Percentiles rank a stretch among this genome's conserved stretches.
Evolutionary conservation across 2,113 vertebrate species (phyloP).

Genomic region (Saccopteryx leptura): DNA sequence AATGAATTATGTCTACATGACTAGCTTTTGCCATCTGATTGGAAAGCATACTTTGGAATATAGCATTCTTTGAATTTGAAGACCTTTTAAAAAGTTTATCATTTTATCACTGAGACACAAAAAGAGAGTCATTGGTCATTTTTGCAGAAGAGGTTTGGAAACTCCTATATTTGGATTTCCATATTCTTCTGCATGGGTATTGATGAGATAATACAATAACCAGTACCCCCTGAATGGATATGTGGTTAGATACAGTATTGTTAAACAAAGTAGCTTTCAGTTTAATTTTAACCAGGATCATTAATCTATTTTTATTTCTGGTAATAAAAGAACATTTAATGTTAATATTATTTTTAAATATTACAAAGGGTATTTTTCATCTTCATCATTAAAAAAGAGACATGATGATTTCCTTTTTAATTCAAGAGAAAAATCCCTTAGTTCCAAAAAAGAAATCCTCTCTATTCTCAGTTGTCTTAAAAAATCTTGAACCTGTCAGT

Average conservation of each 20-base stretch:
- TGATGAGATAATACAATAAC: slow-evolving; percentile 58
- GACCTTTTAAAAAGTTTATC: slow-evolving; percentile 39
- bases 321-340: slow-evolving; percentile 66
- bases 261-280: slow-evolving; percentile 18
- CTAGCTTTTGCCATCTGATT: slow-evolving; percentile 19
- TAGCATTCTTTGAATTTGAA: slow-evolving; percentile 46
- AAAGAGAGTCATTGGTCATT: slow-evolving; percentile 48
- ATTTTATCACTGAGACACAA: slow-evolving; percentile 51
- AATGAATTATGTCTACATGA: slow-evolving; percentile 27
- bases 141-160: slow-evolving; percentile 47
- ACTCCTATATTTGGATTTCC: slow-evolving; percentile 51
- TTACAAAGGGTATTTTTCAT: slow-evolving; percentile 70
- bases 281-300: slow-evolving; percentile 51
- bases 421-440: slow-evolving; percentile 81
- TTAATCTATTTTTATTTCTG: slow-evolving; percentile 62
- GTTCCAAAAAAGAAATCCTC: slow-evolving; percentile 83
- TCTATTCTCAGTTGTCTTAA: slow-evolving; percentile 82
- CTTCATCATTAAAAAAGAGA: slow-evolving; percentile 70
- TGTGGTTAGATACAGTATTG: slow-evolving; percentile 49
- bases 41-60: slow-evolving; percentile 31
- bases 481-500: slow-evolving; percentile 82
- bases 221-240: background rate
- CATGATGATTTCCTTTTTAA: slow-evolving; percentile 82
- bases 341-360: slow-evolving; percentile 55
- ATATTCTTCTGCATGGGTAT: slow-evolving; percentile 26